A percentile compares a stretch with the other conserved stretches of the same genome.
These are phyloP conservation scores for Triplophysa bombifrons DNA, from an alignment of 2,797 vertebrate genomes.

Conservation along the genomic window DNA sequence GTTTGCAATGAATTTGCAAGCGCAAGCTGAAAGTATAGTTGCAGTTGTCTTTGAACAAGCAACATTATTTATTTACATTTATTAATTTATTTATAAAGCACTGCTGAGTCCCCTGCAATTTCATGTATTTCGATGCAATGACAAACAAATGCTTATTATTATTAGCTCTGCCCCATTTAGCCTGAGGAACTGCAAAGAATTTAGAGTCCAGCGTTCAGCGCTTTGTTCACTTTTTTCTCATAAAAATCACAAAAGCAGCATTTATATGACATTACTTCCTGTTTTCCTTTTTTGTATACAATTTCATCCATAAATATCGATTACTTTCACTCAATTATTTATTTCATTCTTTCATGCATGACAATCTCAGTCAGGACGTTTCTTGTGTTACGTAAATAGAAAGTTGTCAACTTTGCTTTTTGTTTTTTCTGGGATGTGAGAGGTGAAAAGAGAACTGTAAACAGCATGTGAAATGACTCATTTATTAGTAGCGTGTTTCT, in stretches of 20 bases:
- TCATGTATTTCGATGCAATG: too few species aligned
- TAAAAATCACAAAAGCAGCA: not conserved
- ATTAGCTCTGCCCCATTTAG: not conserved
- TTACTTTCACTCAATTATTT: too few species aligned
- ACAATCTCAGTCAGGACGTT: not conserved
- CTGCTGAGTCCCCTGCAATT: too few species aligned
- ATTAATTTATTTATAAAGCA: too few species aligned
- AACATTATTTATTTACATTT: too few species aligned
- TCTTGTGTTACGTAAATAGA: not conserved
- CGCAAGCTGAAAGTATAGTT: constrained; percentile 15
- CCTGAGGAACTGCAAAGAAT: not conserved
- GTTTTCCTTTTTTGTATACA: too few species aligned
- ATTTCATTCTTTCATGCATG: too few species aligned
- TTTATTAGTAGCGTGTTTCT: not conserved
- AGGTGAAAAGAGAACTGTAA: not conserved
- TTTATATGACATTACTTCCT: too few species aligned
- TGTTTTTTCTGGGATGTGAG: not conserved
- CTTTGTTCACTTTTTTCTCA: not conserved
- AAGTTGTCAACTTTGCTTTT: not conserved
- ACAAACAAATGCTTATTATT: too few species aligned
- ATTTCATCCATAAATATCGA: not conserved
- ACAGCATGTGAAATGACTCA: not conserved
- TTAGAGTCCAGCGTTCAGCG: not conserved
- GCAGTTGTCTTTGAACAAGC: not conserved
- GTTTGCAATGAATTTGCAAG: not conserved